Conservation (phyloP, 2,113 vertebrate species). For the Murina feae region DNA sequence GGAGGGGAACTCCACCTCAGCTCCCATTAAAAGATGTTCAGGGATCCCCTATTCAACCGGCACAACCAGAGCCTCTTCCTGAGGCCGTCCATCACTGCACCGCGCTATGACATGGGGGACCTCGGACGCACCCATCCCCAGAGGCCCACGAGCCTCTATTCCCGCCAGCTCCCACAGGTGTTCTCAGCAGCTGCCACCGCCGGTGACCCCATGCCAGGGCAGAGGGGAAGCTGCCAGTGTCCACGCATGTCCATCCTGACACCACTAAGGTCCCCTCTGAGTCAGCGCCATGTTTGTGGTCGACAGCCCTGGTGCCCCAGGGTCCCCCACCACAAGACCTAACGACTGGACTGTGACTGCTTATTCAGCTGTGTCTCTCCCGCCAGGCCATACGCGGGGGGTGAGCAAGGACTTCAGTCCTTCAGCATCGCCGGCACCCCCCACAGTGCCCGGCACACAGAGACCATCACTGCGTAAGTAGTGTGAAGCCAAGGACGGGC, state of each 20-base stretch:
- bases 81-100: too few relatives aligned
- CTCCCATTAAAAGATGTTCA: too few relatives aligned
- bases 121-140: too few relatives aligned
- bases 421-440: rapidly evolving
- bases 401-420: neutral
- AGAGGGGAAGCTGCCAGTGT: neutral
- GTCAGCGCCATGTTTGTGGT: neutral
- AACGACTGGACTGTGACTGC: rapidly evolving
- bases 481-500: rapidly evolving
- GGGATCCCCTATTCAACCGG: rapidly evolving
- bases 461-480: rapidly evolving
- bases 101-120: neutral
- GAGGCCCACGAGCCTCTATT: too few relatives aligned
- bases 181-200: neutral
- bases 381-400: neutral
- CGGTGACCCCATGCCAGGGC: rapidly evolving
- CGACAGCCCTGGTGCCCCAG: rapidly evolving
- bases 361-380: neutral
- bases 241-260: rapidly evolving
- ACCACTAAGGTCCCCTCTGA: neutral
- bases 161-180: neutral
- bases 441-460: rapidly evolving
- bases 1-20: too few relatives aligned
- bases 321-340: rapidly evolving
- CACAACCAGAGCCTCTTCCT: rapidly evolving